These are phyloP conservation scores for Myotis brandtii DNA, from an alignment of 2,113 vertebrate genomes.

Conservation along the genomic window DNA sequence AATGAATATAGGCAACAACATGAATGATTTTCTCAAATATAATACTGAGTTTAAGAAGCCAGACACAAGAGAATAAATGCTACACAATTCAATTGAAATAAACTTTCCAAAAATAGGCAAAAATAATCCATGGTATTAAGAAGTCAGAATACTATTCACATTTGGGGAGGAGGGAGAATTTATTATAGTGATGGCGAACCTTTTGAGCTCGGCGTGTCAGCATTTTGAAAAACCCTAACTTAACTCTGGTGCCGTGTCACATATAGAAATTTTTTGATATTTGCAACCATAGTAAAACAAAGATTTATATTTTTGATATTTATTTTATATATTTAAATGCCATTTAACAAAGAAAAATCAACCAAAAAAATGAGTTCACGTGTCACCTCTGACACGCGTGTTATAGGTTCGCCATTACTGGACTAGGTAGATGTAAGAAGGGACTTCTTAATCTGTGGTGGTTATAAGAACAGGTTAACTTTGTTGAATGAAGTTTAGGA, in stretches of 20 bases:
- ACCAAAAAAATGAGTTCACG: too few species aligned
- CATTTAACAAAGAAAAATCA: too few species aligned
- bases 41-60: neutral
- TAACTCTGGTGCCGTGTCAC: too few species aligned
- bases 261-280: too few species aligned
- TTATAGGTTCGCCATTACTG: too few species aligned
- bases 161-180: neutral
- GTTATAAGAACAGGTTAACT: neutral
- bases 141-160: neutral
- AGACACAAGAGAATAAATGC: conserved; percentile 13
- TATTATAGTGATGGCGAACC: neutral
- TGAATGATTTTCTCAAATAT: neutral
- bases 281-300: too few species aligned
- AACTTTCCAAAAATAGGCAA: neutral
- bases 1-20: neutral
- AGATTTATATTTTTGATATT: too few species aligned
- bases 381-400: too few species aligned
- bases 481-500: conserved; percentile 11
- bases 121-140: neutral
- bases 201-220: too few species aligned
- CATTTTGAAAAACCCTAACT: too few species aligned
- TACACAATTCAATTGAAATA: conserved; percentile 1
- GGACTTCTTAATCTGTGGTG: neutral
- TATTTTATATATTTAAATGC: too few species aligned
- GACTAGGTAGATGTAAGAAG: neutral